Evolutionary conservation across 37 sponge, comb jelly and placozoan genomes (phyloP).

Genomic region (Amphimedon queenslandica): DNA sequence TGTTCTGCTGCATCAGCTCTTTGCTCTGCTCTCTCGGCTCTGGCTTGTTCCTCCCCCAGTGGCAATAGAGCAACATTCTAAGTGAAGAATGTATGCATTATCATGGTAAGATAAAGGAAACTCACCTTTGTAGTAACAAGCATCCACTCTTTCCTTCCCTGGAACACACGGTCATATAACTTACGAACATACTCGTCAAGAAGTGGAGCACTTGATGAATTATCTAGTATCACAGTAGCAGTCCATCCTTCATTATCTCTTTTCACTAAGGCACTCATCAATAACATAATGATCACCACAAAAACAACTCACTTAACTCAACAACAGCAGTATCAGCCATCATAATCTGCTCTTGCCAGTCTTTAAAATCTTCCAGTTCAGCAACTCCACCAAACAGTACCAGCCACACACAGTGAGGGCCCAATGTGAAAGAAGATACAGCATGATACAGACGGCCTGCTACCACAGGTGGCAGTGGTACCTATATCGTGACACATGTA

Average conservation of each 20-base stretch:
- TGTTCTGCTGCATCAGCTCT: not conserved
- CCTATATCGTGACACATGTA: not conserved
- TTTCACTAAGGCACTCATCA: not conserved
- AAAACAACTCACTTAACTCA: not conserved
- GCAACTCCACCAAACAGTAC: conserved; percentile 6
- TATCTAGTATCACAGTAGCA: not conserved
- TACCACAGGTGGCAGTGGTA: not conserved
- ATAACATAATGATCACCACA: not conserved
- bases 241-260: not conserved
- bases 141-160: conserved; percentile 5
- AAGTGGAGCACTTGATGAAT: not conserved
- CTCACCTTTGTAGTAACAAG: not conserved
- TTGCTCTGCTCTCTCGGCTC: not conserved
- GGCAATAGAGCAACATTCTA: no score
- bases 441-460: not conserved
- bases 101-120: not conserved
- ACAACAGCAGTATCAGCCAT: not conserved
- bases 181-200: not conserved
- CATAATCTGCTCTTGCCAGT: conserved; percentile 9
- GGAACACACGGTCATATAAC: not conserved
- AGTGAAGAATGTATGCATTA: no score
- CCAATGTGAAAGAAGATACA: not conserved
- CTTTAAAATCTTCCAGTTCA: not conserved
- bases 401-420: conserved; percentile 4
- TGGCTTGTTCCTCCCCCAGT: not conserved